These are phyloP conservation scores for Ectemnius cavifrons DNA, from an alignment of 2,888 invertebrate genomes.

Conservation along the genomic window DNA sequence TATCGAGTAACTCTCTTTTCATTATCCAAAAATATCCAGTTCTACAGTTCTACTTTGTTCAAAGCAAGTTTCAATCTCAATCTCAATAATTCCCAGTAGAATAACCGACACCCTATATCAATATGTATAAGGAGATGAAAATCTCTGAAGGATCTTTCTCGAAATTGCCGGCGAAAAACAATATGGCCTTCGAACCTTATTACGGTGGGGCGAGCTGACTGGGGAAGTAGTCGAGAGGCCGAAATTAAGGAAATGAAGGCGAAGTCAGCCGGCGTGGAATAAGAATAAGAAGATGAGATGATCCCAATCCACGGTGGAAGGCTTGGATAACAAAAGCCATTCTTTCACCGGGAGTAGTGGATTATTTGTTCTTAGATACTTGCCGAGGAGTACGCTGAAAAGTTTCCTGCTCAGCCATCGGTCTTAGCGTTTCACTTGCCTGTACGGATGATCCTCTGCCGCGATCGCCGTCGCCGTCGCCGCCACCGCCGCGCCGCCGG, in stretches of 20 bases:
- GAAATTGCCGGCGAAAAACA: neutral
- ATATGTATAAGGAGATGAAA: too few relatives aligned
- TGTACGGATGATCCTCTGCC: neutral
- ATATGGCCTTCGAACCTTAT: slow-evolving; percentile 1
- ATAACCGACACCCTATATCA: too few relatives aligned
- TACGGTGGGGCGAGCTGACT: neutral
- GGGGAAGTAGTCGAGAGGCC: neutral
- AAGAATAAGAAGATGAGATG: slow-evolving; percentile 13
- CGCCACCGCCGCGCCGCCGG: slow-evolving; percentile 7
- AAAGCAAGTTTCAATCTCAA: too few relatives aligned
- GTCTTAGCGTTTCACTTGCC: neutral
- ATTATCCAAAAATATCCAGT: too few relatives aligned
- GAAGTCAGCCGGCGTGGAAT: neutral
- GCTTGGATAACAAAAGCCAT: slow-evolving; percentile 14
- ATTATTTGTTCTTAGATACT: slow-evolving; percentile 30
- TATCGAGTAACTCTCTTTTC: too few relatives aligned
- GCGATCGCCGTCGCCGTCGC: neutral
- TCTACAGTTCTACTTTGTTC: too few relatives aligned
- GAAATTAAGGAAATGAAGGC: slow-evolving; percentile 6
- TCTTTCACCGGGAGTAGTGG: slow-evolving; percentile 10
- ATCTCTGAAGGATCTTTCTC: neutral
- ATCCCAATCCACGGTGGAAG: neutral
- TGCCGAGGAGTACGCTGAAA: neutral
- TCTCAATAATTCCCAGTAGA: too few relatives aligned
- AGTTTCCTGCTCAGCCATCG: neutral